Conservation (phyloP, 2,888 invertebrate species). For the Scaptomyza flava region DNA sequence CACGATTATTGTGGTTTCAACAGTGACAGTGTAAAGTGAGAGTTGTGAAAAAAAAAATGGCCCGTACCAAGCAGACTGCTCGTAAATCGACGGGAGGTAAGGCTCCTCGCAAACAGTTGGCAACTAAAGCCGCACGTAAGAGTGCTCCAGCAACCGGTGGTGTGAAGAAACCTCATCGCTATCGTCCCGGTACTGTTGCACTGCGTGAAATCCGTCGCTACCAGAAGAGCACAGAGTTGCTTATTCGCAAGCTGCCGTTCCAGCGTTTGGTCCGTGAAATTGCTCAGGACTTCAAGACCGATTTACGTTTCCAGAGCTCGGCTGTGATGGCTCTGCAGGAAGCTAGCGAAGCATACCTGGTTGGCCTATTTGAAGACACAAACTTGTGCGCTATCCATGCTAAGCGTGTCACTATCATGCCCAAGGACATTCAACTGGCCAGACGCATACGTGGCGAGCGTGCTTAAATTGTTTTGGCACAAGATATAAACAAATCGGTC, state of each 20-base stretch:
- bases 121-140: slow-evolving; percentile 41
- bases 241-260: too few species aligned
- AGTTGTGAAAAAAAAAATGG: slow-evolving; percentile 8
- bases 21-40: slow-evolving; percentile 17
- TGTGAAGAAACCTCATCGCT: too few species aligned
- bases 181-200: too few species aligned
- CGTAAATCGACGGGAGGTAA: slow-evolving; percentile 37
- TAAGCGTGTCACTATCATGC: background rate
- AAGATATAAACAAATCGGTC: too few species aligned
- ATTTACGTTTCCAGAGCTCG: too few species aligned
- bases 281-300: too few species aligned
- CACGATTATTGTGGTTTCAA: slow-evolving; percentile 1
- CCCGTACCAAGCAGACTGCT: slow-evolving; percentile 11
- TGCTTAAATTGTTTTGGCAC: too few species aligned
- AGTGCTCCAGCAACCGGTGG: slow-evolving; percentile 28
- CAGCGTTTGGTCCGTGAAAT: too few species aligned
- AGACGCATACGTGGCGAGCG: too few species aligned
- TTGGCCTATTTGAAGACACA: slow-evolving; percentile 6
- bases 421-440: slow-evolving; percentile 1
- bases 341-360: background rate
- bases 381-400: slow-evolving; percentile 3
- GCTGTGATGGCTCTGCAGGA: too few species aligned
- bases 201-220: too few species aligned
- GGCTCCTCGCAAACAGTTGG: slow-evolving; percentile 42
- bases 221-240: too few species aligned